phyloP scores from a whole-genome alignment of 2,797 vertebrate genomes.

The Cyprinodon diabolis region DNA sequence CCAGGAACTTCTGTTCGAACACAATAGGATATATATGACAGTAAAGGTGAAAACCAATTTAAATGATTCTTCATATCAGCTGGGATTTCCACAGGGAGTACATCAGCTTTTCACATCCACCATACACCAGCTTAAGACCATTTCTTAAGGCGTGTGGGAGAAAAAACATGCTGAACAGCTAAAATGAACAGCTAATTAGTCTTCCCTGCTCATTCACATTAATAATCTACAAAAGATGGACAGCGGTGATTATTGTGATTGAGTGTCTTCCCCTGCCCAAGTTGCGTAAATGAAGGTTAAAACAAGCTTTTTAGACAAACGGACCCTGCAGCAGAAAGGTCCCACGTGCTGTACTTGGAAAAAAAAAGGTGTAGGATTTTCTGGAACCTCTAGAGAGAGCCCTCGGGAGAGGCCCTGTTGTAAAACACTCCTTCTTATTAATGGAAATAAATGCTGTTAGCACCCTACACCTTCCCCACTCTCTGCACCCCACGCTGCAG shows the following conservation, averaged over 20 bases:
- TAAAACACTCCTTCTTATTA: conserved; percentile 69
- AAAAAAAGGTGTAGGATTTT: conserved; percentile 53
- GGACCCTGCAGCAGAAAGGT: not conserved
- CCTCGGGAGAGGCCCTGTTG: conserved; percentile 60
- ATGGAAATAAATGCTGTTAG: conserved; percentile 74
- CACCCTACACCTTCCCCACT: conserved; percentile 9
- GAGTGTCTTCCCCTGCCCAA: conserved; percentile 41
- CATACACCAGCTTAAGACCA: not conserved
- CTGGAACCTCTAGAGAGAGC: conserved; percentile 53
- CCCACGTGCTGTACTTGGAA: not conserved
- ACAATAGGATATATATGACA: not conserved
- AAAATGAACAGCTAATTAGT: conserved; percentile 20
- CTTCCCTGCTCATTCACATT: conserved; percentile 43
- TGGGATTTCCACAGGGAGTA: not conserved
- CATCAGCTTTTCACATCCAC: not conserved
- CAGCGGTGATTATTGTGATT: conserved; percentile 62
- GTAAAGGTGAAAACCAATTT: not conserved
- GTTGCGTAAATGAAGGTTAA: conserved; percentile 57
- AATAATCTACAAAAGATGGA: conserved; percentile 56
- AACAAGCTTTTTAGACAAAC: conserved; percentile 28
- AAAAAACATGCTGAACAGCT: conserved; percentile 9
- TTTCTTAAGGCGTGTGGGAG: not conserved
- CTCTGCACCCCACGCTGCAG: conserved; percentile 29
- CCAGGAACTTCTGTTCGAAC: not conserved
- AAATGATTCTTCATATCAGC: not conserved